These are phyloP conservation scores for Epiblema foenella DNA, from an alignment of 2,888 invertebrate species.

Conservation along the genomic window DNA sequence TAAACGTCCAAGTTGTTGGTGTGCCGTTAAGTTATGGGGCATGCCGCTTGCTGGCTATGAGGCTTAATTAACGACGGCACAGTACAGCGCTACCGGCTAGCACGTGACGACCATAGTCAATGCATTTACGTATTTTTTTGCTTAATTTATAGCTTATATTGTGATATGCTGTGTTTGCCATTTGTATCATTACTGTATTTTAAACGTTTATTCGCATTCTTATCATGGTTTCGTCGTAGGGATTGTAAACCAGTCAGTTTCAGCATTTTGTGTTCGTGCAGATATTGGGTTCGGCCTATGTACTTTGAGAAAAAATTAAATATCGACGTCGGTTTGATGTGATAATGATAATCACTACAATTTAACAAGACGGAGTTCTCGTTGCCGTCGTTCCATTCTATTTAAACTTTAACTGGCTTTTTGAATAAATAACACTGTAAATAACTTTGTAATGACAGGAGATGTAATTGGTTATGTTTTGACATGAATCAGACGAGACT, in stretches of 20 bases:
- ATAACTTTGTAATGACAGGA: conserved; percentile 72
- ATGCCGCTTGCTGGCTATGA: conserved; percentile 50
- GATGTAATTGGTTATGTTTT: conserved; percentile 72
- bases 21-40: conserved; percentile 52
- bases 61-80: conserved; percentile 54
- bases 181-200: conserved; percentile 42
- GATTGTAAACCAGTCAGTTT: conserved; percentile 32
- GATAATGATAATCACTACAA: conserved; percentile 36
- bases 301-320: conserved; percentile 38
- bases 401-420: conserved; percentile 54
- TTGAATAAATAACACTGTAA: conserved; percentile 70
- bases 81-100: conserved; percentile 51
- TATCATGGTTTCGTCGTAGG: conserved; percentile 21
- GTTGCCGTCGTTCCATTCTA: conserved; percentile 19
- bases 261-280: conserved; percentile 34
- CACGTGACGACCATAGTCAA: conserved; percentile 54
- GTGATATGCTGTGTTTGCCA: conserved; percentile 38
- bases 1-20: conserved; percentile 37
- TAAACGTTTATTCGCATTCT: conserved; percentile 38
- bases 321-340: conserved; percentile 32
- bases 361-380: conserved; percentile 36
- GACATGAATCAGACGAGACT: conserved; percentile 62
- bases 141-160: conserved; percentile 41
- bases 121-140: conserved; percentile 43
- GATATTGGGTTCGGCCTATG: conserved; percentile 36